phyloP scores from a whole-genome alignment of 30 jellyfish, hydroid and myxozoan genomes.

The Catostylus mosaicus region DNA sequence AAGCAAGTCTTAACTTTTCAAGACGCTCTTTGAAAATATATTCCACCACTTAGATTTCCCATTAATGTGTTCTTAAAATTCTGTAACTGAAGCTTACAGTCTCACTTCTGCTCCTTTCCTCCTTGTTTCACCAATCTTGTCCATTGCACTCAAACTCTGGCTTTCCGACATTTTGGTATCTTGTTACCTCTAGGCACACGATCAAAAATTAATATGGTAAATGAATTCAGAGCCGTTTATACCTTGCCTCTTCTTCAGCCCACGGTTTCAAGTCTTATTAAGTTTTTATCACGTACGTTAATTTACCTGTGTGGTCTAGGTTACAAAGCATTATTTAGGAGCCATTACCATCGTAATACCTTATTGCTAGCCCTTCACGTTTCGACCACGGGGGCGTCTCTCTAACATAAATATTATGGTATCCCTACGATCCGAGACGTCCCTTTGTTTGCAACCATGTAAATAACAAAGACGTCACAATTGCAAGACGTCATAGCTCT shows the following conservation, averaged over 20 bases:
- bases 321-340: background rate
- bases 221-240: background rate
- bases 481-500: background rate
- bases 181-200: background rate
- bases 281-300: background rate
- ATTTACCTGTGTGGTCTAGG: background rate
- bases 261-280: background rate
- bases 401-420: slow-evolving; percentile 20
- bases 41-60: too few relatives aligned
- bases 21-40: too few relatives aligned
- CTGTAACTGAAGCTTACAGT: too few relatives aligned
- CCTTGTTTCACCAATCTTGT: too few relatives aligned
- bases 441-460: slow-evolving; percentile 15
- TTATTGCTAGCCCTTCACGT: background rate
- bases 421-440: slow-evolving; percentile 29
- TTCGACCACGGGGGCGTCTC: slow-evolving; percentile 31
- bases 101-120: too few relatives aligned
- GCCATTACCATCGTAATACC: background rate
- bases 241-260: background rate
- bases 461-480: background rate
- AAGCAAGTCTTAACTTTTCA: too few relatives aligned
- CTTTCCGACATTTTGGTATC: background rate
- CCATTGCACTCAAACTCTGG: too few relatives aligned
- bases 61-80: too few relatives aligned
- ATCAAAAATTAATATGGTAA: background rate